Conservation (phyloP, 2,888 invertebrate species). For the Acrocera orbiculus region DNA sequence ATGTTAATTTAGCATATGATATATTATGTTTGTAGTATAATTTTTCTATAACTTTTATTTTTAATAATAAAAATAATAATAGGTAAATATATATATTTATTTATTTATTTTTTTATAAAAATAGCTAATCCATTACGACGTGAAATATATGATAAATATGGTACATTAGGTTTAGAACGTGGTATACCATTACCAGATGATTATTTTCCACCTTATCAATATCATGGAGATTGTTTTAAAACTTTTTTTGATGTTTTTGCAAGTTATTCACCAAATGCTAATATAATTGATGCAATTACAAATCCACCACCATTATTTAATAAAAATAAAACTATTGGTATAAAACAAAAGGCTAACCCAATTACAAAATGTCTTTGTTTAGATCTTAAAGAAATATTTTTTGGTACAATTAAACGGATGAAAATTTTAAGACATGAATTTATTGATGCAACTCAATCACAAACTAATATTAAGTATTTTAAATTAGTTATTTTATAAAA, state of each 20-base stretch:
- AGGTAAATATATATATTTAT: background rate
- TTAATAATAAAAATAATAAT: background rate
- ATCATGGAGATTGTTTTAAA: slow-evolving; percentile 59
- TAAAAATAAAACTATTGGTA: slow-evolving; percentile 40
- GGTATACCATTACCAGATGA: slow-evolving; percentile 55
- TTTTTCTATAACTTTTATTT: background rate
- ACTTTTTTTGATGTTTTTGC: slow-evolving; percentile 72
- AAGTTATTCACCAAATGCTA: slow-evolving; percentile 63
- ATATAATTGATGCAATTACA: slow-evolving; percentile 47
- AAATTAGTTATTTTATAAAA: background rate
- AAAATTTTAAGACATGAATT: slow-evolving; percentile 57
- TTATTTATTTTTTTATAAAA: slow-evolving; percentile 7
- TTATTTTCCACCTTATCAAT: slow-evolving; percentile 55
- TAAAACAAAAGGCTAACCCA: slow-evolving; percentile 42
- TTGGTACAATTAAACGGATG: slow-evolving; percentile 67
- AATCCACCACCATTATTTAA: slow-evolving; percentile 45
- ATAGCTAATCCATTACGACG: slow-evolving; percentile 40
- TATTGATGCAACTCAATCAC: slow-evolving; percentile 41
- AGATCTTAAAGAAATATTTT: slow-evolving; percentile 47
- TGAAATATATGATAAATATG: slow-evolving; percentile 76
- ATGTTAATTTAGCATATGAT: slow-evolving; percentile 60
- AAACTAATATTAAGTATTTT: slow-evolving; percentile 36
- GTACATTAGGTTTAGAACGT: slow-evolving; percentile 68
- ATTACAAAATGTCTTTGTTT: slow-evolving; percentile 38
- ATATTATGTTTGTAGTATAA: slow-evolving; percentile 35